These are phyloP conservation scores for Pantherophis alleghaniensis DNA, from an alignment of 2,797 vertebrate genomes.

Conservation along the genomic window DNA sequence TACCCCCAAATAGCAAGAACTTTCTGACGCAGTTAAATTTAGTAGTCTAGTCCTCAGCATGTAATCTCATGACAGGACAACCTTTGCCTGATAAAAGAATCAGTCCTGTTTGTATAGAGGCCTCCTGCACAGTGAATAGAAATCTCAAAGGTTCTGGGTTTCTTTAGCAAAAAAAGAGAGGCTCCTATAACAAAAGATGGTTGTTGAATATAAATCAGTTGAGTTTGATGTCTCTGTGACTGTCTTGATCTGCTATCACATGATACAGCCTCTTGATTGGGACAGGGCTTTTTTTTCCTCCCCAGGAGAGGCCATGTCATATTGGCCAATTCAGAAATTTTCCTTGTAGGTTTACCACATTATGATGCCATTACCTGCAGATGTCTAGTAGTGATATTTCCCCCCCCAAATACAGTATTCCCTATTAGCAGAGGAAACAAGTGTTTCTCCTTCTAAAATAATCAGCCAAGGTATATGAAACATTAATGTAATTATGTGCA, in stretches of 20 bases:
- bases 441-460: neutral
- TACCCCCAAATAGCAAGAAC: neutral
- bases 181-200: neutral
- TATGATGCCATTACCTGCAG: neutral
- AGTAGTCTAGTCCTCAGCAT: neutral
- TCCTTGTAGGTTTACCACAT: neutral
- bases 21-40: neutral
- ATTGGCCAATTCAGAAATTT: neutral
- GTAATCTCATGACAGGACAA: neutral
- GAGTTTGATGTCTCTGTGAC: neutral
- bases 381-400: neutral
- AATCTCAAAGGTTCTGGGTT: neutral
- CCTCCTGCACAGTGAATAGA: neutral
- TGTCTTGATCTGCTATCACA: neutral
- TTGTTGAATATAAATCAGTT: neutral
- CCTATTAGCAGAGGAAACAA: neutral
- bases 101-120: neutral
- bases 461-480: neutral
- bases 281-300: neutral
- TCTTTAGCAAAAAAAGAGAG: neutral
- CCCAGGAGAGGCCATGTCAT: neutral
- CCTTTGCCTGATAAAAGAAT: neutral
- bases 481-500: neutral
- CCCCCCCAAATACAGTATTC: neutral
- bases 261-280: neutral